Conservation (phyloP, 2,888 invertebrate genomes). For the Scaptomyza caliginosa region DNA sequence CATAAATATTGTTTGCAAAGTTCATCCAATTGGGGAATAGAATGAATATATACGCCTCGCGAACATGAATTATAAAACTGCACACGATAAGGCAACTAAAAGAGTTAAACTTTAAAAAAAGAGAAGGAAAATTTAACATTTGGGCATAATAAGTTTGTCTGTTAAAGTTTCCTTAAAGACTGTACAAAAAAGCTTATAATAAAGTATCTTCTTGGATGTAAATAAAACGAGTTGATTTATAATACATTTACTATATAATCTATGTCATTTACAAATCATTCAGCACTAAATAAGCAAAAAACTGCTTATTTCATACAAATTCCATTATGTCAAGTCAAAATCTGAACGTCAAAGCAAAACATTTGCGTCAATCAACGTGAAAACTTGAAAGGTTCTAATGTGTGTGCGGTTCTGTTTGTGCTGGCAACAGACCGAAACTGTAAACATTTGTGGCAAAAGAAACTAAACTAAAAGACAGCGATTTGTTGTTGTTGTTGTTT, state of each 20-base stretch:
- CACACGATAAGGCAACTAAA: slow-evolving; percentile 33
- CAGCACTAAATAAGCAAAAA: neutral
- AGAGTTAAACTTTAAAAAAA: neutral
- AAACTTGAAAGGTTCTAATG: neutral
- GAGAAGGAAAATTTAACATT: neutral
- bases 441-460: slow-evolving; percentile 43
- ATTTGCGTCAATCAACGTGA: slow-evolving; percentile 14
- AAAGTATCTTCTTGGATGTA: too few relatives aligned
- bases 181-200: too few relatives aligned
- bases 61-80: slow-evolving; percentile 9
- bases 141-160: too few relatives aligned
- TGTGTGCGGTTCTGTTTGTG: slow-evolving; percentile 6
- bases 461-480: slow-evolving; percentile 21
- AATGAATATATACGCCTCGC: slow-evolving; percentile 11
- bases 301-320: neutral
- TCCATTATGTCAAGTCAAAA: slow-evolving; percentile 9
- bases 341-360: slow-evolving; percentile 18
- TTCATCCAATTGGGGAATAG: slow-evolving; percentile 31
- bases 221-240: too few relatives aligned
- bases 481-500: slow-evolving; percentile 4
- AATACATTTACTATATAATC: too few relatives aligned
- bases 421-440: slow-evolving; percentile 33
- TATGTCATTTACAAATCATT: neutral
- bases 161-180: too few relatives aligned
- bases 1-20: slow-evolving; percentile 38